Evolutionary conservation across 1,140 invertebrate genomes (phyloP).

Genomic region (Aphidius gifuensis): DNA sequence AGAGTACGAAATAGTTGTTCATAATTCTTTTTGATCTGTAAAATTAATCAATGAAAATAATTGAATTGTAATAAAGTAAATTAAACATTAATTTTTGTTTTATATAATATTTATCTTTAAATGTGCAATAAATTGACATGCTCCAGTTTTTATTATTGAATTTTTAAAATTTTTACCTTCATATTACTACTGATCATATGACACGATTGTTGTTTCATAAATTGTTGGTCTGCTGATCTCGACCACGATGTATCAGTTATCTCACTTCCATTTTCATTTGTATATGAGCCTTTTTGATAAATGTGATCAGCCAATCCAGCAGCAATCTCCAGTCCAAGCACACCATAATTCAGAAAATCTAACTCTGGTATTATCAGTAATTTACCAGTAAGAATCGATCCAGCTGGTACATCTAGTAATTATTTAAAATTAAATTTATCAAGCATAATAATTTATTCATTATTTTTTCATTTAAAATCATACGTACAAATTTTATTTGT

Average conservation of each 20-base stretch:
- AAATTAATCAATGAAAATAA: slow-evolving; percentile 13
- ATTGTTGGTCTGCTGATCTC: slow-evolving; percentile 24
- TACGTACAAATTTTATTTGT: slow-evolving; percentile 23
- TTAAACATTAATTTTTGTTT: background rate
- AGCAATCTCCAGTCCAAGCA: slow-evolving; percentile 21
- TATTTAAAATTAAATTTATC: background rate
- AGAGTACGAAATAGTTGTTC: slow-evolving; percentile 12
- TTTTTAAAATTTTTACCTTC: slow-evolving; percentile 15
- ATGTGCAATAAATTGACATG: background rate
- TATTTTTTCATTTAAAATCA: background rate
- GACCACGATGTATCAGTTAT: slow-evolving; percentile 19
- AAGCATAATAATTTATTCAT: no score
- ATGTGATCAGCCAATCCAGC: slow-evolving; percentile 19
- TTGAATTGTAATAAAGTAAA: slow-evolving; percentile 3
- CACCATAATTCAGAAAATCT: slow-evolving; percentile 22
- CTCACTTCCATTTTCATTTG: slow-evolving; percentile 14
- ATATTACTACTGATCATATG: slow-evolving; percentile 2
- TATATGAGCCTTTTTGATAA: slow-evolving; percentile 18
- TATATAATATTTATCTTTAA: background rate
- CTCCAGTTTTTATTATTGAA: no score
- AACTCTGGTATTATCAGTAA: slow-evolving; percentile 8
- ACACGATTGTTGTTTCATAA: slow-evolving; percentile 19
- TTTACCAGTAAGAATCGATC: background rate
- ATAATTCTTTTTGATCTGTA: no score
- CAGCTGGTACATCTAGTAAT: slow-evolving; percentile 24